phyloP scores from a whole-genome alignment of 2,797 vertebrate species.

The Natrix natrix region DNA sequence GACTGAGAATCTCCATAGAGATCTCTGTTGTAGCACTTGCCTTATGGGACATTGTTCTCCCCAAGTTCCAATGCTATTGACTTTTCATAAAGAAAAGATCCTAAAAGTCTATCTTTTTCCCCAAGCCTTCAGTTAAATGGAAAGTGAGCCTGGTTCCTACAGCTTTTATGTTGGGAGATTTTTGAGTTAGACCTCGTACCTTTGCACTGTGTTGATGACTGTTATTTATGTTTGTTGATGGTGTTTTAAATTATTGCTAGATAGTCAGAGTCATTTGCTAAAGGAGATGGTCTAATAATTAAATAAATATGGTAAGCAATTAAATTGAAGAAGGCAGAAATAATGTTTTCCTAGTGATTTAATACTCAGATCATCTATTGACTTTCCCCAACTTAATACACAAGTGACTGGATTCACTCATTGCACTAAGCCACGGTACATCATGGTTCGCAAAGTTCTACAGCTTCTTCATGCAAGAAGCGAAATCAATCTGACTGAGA shows the following conservation, averaged over 20 bases:
- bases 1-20: not conserved
- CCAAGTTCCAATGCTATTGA: not conserved
- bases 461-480: not conserved
- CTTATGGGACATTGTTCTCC: not conserved
- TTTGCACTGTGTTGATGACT: not conserved
- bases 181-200: not conserved
- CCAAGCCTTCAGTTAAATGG: not conserved
- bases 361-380: not conserved
- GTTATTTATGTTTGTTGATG: not conserved
- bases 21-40: not conserved
- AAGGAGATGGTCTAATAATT: not conserved
- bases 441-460: not conserved
- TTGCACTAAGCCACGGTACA: not conserved
- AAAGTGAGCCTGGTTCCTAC: not conserved
- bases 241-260: not conserved
- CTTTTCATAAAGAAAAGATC: not conserved
- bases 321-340: not conserved
- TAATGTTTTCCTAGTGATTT: not conserved
- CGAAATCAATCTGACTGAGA: not conserved
- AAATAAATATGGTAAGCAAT: not conserved
- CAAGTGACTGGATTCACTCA: not conserved
- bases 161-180: not conserved
- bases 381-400: not conserved
- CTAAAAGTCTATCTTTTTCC: not conserved
- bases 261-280: not conserved